phyloP scores from a whole-genome alignment of 1,140 invertebrate genomes.

The Cyphomyrmex costatus region DNA sequence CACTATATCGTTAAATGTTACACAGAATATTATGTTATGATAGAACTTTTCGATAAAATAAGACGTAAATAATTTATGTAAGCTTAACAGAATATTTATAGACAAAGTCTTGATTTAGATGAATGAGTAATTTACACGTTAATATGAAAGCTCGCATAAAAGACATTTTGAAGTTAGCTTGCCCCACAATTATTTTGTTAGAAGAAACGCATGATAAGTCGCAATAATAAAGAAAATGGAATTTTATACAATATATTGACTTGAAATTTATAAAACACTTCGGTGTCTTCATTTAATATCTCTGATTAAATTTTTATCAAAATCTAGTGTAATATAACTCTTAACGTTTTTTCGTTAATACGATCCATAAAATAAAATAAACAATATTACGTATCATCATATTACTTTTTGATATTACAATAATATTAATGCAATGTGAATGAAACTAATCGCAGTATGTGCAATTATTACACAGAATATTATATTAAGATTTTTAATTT shows the following conservation, averaged over 20 bases:
- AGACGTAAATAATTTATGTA: conserved; percentile 13
- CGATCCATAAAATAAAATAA: not conserved
- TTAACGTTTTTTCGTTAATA: not conserved
- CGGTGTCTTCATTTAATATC: not conserved
- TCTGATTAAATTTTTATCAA: not conserved
- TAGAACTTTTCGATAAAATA: not conserved
- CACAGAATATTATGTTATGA: not conserved
- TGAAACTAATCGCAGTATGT: not conserved
- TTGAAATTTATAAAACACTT: not conserved
- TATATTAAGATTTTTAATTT: not conserved
- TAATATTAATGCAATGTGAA: not conserved
- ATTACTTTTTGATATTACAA: not conserved
- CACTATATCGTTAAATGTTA: not conserved
- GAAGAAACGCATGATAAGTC: not conserved
- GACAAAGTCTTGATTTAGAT: not conserved
- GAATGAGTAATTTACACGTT: not conserved
- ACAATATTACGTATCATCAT: not conserved
- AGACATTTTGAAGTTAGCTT: not conserved
- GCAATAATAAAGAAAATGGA: not conserved
- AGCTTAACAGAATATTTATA: not conserved
- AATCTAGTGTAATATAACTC: not conserved
- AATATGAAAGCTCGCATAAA: not conserved
- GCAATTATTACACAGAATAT: not conserved
- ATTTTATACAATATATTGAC: not conserved
- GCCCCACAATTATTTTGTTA: not conserved